Base-by-base conservation (phyloP, 2,888 invertebrate species). In the Lithophane ornitopus region DNA sequence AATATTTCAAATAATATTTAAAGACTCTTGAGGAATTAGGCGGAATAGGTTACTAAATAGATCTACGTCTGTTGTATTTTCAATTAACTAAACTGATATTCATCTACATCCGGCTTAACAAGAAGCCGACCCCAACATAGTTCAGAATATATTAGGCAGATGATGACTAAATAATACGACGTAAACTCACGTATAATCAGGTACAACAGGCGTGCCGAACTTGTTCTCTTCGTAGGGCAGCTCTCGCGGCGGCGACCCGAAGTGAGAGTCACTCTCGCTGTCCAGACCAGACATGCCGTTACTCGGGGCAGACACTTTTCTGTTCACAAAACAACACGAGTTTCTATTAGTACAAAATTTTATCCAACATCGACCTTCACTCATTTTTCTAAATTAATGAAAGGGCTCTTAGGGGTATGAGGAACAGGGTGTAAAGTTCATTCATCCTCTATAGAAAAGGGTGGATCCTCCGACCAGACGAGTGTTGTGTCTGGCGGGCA, bases 101-200 rank as follows among this genome's bases (percentile, higher is more conserved):
- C 14, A 16, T 14, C 14, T 62, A 14, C 14, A 62, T n/a, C 1
- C 4, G 1, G 8, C 2, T 14, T 1, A 14, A 39, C 14, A 14
- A 3, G 3, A 14, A 3, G 56, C 58, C 26, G 4, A 52, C 16
- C 14, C 26, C 7, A 16, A 56, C 0, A 58, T 4, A 28, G 26
- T 26, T 52, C 9, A 1, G 54, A 14, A n/a, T 11, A 63, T 1
- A 12, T 26, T 26, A 26, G 16, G 6, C 11, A 19, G 7, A 26
- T 44, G 7, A 44, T 63, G 19, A 19, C 19, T 44, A 22, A 14
- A 14, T 14, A 52, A 22, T 34, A 9, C 12, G 11, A 7, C 3
- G 12, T 65, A 22, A 28, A 92, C 94, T 93, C 79, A 97, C 97
- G 97, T 97, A 85, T 97, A 97, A 87, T 97, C 97, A 0, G 97